Conservation (phyloP, 1,140 invertebrate species). For the Dendrolimus kikuchii region DNA sequence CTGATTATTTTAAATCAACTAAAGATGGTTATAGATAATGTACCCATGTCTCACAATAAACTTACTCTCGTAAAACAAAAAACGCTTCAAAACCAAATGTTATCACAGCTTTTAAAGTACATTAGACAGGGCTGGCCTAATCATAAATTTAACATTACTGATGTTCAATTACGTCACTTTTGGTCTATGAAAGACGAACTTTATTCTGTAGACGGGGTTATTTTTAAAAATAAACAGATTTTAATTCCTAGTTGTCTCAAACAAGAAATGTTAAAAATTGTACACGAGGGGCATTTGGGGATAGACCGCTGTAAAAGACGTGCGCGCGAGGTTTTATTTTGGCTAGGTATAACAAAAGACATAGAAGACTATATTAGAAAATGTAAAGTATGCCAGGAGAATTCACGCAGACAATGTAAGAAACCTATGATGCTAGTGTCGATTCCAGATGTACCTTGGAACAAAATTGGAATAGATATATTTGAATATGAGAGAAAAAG, state of each 20-base stretch:
- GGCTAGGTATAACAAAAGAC: slow-evolving; percentile 40
- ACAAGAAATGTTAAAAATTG: slow-evolving; percentile 5
- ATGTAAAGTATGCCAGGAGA: slow-evolving; percentile 23
- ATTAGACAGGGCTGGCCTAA: slow-evolving; percentile 11
- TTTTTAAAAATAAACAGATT: slow-evolving; percentile 6
- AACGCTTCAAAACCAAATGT: slow-evolving; percentile 3
- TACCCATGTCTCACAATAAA: slow-evolving; percentile 11
- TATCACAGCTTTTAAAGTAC: slow-evolving; percentile 5
- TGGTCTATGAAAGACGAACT: slow-evolving; percentile 11
- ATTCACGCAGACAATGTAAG: slow-evolving; percentile 7
- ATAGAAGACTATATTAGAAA: slow-evolving; percentile 27
- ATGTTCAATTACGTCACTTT: slow-evolving; percentile 6
- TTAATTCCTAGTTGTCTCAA: slow-evolving; percentile 5
- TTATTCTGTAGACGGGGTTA: slow-evolving; percentile 6
- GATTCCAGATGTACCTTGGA: slow-evolving; percentile 31
- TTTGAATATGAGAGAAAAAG: slow-evolving; percentile 20
- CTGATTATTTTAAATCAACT: slow-evolving; percentile 8
- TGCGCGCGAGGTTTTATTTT: slow-evolving; percentile 44
- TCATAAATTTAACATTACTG: slow-evolving; percentile 8
- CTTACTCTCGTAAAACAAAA: slow-evolving; percentile 7
- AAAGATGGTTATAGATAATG: slow-evolving; percentile 8
- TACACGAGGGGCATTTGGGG: slow-evolving; percentile 28
- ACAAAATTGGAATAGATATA: slow-evolving; percentile 40
- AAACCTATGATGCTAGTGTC: slow-evolving; percentile 31
- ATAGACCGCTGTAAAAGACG: slow-evolving; percentile 32